Conservation (phyloP, 2,113 vertebrate genomes). For the Rhinogobius similis region DNA sequence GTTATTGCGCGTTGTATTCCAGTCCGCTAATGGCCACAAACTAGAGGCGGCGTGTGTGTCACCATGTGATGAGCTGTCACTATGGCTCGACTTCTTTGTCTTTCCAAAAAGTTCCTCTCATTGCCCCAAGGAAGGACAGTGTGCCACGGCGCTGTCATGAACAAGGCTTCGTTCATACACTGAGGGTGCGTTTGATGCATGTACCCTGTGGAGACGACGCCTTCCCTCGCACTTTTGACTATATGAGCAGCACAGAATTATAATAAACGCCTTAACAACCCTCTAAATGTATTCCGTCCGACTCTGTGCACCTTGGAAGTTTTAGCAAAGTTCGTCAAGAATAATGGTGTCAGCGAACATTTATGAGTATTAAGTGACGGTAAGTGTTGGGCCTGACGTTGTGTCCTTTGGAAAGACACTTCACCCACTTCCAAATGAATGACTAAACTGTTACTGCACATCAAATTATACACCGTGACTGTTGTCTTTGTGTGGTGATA, state of each 20-base stretch:
- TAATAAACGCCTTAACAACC: conserved; percentile 15
- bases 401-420: not conserved
- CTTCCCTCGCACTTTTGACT: conserved; percentile 19
- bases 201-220: conserved; percentile 22
- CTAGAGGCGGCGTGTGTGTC: not conserved
- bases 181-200: conserved; percentile 29
- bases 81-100: not conserved
- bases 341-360: not conserved
- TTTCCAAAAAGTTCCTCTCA: conserved; percentile 9
- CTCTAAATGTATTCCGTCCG: not conserved
- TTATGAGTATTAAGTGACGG: not conserved
- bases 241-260: conserved; percentile 17
- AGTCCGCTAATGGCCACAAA: not conserved
- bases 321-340: not conserved
- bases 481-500: no score
- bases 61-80: conserved; percentile 1
- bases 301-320: not conserved
- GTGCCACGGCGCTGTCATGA: conserved; percentile 28
- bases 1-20: not conserved
- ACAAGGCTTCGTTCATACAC: conserved; percentile 19
- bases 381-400: not conserved
- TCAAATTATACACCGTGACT: no score
- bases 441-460: no score
- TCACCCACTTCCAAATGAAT: no score
- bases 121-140: conserved; percentile 42